Base-by-base conservation (phyloP, 2,113 vertebrate species). In the Perognathus longimembris region DNA sequence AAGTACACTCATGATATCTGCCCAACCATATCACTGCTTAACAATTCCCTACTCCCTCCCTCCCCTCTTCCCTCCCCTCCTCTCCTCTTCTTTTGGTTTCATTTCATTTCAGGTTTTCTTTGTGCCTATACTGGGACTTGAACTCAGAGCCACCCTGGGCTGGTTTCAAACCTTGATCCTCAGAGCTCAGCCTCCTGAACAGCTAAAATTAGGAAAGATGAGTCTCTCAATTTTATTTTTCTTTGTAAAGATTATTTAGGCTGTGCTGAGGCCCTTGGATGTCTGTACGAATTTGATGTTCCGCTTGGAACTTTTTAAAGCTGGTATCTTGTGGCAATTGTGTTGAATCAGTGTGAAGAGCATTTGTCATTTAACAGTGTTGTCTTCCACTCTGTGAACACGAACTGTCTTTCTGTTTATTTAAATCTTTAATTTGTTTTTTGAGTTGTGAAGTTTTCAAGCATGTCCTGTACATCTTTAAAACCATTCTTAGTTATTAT, bases 211-310 rank as follows among this genome's bases (percentile, higher is more conserved):
- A 79, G 30, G 71, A 87, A 77, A 3, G 82, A 59, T 3, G 38
- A 83, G 36, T 79, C 59, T n/a, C 78, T 38, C n/a, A 86, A 70
- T 66, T 87, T 91, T 74, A 28, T 91, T 82, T 11, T 91, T 80
- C 36, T 85, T 92, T 92, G 73, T 64, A 59, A 85, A 82, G 42
- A 76, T 80, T 85, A 42, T 85, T 88, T 80, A 59, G 74, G 20
- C 57, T 91, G 3, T 80, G 59, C 45, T 81, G 75, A 88, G 34
- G 63, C 34, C 17, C 36, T 92, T 94, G n/a, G 61, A 80, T 90
- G 90, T 88, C 61, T 45, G 26, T 70, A 34, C 85, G 61, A 88
- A 57, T 83, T 83, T 93, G 87, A 88, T 21, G 54, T 82, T 87
- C 74, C 69, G 22, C n/a, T 84, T 88, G 40, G 79, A n/a, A 50